A percentile compares a stretch with the other conserved stretches of the same genome.
Evolutionary conservation across 2,113 vertebrate genomes (phyloP).

Genomic region (Ammodramus savannarum): DNA sequence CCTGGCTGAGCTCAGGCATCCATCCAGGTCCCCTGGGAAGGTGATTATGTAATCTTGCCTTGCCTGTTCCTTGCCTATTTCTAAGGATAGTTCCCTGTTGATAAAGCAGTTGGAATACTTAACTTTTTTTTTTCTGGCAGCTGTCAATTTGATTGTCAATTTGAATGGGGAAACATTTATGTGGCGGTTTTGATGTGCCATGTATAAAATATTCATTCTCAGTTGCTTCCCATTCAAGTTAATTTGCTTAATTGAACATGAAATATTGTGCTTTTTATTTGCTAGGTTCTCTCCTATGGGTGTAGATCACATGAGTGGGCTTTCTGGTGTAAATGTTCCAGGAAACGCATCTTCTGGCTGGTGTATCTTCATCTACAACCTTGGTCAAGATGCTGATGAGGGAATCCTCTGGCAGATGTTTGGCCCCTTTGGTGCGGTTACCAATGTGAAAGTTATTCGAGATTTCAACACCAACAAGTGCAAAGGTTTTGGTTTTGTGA

Average conservation of each 20-base stretch:
- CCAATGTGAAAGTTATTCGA: constrained; percentile 98
- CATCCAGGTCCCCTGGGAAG: background rate
- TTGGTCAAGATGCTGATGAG: constrained; percentile 96
- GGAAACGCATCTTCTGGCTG: constrained; percentile 91
- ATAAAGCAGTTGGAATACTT: background rate
- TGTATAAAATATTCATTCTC: constrained; percentile 44
- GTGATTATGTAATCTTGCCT: background rate
- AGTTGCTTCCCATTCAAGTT: constrained; percentile 51
- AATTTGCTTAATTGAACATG: constrained; percentile 54
- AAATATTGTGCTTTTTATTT: constrained; percentile 74
- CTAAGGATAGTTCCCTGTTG: background rate
- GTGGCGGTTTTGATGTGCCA: constrained; percentile 46
- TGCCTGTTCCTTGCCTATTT: background rate
- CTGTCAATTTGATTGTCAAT: constrained; percentile 48
- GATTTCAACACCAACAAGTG: constrained; percentile 99
- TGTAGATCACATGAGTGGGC: constrained; percentile 95
- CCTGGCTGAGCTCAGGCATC: background rate
- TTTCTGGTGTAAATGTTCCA: constrained; percentile 89
- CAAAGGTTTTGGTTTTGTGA: constrained; percentile 99
- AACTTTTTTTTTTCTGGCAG: constrained; percentile 3
- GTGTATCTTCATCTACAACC: constrained; percentile 99
- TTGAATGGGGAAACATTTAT: constrained; percentile 47
- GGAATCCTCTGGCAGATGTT: constrained; percentile 99
- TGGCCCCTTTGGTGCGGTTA: constrained; percentile 96
- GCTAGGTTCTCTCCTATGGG: constrained; percentile 97